These are phyloP conservation scores for Maniola hyperantus DNA, from an alignment of 2,888 invertebrate genomes.

Conservation along the genomic window DNA sequence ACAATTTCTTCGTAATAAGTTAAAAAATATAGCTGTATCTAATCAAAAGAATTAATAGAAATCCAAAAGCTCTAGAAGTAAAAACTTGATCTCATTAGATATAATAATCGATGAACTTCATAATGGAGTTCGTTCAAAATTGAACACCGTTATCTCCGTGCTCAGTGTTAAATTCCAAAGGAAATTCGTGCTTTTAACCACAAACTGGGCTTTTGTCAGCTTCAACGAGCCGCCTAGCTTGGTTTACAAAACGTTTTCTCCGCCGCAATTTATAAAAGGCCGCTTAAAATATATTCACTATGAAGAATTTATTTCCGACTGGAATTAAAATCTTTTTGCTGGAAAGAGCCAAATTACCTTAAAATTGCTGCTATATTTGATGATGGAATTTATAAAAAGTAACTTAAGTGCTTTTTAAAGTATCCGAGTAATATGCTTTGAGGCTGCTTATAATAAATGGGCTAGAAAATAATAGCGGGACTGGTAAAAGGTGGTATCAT, in stretches of 20 bases:
- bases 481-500: constrained; percentile 29
- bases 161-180: constrained; percentile 44
- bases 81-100: constrained; percentile 27
- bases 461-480: constrained; percentile 33
- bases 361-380: background rate
- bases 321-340: constrained; percentile 3
- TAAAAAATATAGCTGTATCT: background rate
- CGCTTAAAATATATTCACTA: constrained; percentile 9
- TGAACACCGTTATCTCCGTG: constrained; percentile 54
- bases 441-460: constrained; percentile 15
- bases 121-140: constrained; percentile 52
- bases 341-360: background rate
- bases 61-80: background rate
- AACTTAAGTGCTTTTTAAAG: constrained; percentile 14
- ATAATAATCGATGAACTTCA: constrained; percentile 50
- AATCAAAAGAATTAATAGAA: constrained; percentile 1
- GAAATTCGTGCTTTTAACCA: constrained; percentile 35
- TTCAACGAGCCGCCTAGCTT: constrained; percentile 44
- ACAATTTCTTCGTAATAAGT: background rate
- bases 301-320: constrained; percentile 10
- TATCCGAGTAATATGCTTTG: constrained; percentile 6
- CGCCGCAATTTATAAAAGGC: constrained; percentile 20
- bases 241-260: constrained; percentile 29
- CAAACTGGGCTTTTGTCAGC: constrained; percentile 51
- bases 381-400: constrained; percentile 7